Evolutionary conservation across 2,888 invertebrate species (phyloP).

Genomic region (Ceramica pisi): DNA sequence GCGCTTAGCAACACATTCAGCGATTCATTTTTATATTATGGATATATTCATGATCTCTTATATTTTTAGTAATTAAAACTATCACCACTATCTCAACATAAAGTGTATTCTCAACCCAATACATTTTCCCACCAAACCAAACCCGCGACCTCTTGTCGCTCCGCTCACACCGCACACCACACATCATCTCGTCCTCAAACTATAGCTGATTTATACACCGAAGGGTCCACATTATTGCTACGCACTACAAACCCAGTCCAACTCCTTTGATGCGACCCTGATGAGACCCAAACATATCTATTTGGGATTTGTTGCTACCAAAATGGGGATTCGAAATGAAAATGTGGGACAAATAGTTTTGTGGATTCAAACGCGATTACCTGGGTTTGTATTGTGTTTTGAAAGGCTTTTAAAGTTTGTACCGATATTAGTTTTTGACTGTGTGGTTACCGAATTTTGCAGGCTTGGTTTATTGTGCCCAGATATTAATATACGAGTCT

Average conservation of each 20-base stretch:
- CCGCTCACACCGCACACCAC: conserved; percentile 55
- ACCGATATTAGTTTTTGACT: conserved; percentile 15
- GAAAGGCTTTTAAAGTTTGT: conserved; percentile 24
- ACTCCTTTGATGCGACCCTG: conserved; percentile 83
- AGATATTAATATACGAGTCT: not conserved
- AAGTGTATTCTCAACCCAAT: too few relatives aligned
- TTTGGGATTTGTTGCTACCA: conserved; percentile 72
- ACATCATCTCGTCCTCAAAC: conserved; percentile 68
- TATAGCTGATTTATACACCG: conserved; percentile 84
- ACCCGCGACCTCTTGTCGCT: conserved; percentile 19
- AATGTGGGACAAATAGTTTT: conserved; percentile 61
- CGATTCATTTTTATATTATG: too few relatives aligned
- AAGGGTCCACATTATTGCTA: conserved; percentile 82
- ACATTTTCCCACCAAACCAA: not conserved
- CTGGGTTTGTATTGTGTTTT: conserved; percentile 42
- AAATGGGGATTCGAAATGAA: conserved; percentile 57
- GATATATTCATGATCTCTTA: too few relatives aligned
- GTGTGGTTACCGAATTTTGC: conserved; percentile 1
- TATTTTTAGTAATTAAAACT: too few relatives aligned
- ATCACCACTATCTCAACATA: too few relatives aligned
- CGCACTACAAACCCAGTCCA: conserved; percentile 81
- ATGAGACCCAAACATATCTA: conserved; percentile 82
- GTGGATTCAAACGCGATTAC: conserved; percentile 51
- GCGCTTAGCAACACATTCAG: too few relatives aligned
- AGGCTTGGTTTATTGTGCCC: not conserved